phyloP scores from a whole-genome alignment of 2,113 vertebrate genomes.

The Protomyctophum bolini region DNA sequence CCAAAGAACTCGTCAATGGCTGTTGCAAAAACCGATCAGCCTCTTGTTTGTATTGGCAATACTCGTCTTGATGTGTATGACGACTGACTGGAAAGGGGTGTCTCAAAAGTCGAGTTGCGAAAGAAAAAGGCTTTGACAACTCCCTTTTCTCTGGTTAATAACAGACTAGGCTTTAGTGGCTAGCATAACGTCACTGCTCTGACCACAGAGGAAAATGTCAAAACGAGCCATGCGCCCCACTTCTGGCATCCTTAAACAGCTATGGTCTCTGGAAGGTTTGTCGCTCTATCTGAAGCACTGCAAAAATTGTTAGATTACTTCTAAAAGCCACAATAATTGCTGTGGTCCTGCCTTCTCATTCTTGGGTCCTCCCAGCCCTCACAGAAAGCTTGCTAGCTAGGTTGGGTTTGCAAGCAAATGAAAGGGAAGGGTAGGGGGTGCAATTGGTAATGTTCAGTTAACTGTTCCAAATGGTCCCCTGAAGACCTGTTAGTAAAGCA shows the following conservation, averaged over 20 bases:
- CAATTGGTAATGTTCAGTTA: conserved; percentile 44
- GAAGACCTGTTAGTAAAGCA: conserved; percentile 63
- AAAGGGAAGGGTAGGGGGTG: conserved; percentile 6
- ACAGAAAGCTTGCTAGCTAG: conserved; percentile 32
- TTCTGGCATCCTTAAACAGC: conserved; percentile 47
- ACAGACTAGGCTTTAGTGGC: conserved; percentile 46
- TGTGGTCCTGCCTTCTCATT: neutral
- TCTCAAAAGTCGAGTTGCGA: conserved; percentile 28
- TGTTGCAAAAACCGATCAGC: conserved; percentile 10
- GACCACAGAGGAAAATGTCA: conserved; percentile 64
- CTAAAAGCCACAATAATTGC: neutral
- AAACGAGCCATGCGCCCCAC: conserved; percentile 52
- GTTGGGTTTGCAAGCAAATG: conserved; percentile 39
- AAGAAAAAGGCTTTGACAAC: conserved; percentile 37
- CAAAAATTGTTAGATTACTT: conserved; percentile 7
- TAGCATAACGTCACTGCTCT: conserved; percentile 51
- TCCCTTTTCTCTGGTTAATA: conserved; percentile 50
- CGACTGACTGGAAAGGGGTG: conserved; percentile 12
- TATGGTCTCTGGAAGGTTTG: conserved; percentile 40
- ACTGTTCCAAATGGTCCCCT: conserved; percentile 51
- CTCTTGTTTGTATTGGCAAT: conserved; percentile 40
- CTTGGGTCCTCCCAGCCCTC: conserved; percentile 3
- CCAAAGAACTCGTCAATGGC: conserved; percentile 3
- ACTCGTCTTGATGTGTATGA: conserved; percentile 12
- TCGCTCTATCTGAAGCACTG: conserved; percentile 21